Conservation (phyloP, 2,113 vertebrate species). For the Corynorhinus townsendii region DNA sequence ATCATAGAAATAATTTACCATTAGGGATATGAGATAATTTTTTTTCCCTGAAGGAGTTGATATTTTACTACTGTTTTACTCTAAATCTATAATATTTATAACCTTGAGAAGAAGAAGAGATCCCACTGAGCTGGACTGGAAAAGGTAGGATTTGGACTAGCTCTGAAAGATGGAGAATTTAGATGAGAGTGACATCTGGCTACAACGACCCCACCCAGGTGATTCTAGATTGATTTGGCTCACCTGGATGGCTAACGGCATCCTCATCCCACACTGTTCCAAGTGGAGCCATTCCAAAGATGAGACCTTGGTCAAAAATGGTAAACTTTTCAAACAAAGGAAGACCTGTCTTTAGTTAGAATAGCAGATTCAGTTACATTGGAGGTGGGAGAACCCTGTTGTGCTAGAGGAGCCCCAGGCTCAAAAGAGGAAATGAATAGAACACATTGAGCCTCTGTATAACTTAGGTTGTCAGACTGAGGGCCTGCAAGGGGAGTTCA, state of each 20-base stretch:
- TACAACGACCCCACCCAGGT: neutral
- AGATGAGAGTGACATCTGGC: neutral
- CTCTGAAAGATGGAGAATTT: neutral
- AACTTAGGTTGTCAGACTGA: neutral
- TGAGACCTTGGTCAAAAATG: neutral
- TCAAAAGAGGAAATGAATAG: neutral
- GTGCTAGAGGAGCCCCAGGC: neutral
- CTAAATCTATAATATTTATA: conserved; percentile 8
- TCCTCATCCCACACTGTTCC: neutral
- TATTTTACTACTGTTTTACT: neutral
- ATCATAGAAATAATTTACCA: conserved; percentile 4
- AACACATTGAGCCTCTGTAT: fast-evolving
- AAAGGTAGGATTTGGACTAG: conserved; percentile 11
- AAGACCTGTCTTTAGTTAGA: neutral
- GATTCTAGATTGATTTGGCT: neutral
- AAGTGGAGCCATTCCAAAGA: neutral
- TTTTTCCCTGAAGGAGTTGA: neutral
- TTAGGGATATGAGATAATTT: neutral
- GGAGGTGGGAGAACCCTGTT: neutral
- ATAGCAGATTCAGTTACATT: neutral
- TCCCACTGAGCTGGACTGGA: neutral
- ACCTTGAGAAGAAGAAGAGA: neutral
- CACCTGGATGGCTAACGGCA: neutral
- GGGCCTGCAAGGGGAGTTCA: neutral
- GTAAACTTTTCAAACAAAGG: neutral